These are phyloP conservation scores for Drosophila flavopinicola DNA, from an alignment of 2,888 invertebrate species.

Conservation along the genomic window DNA sequence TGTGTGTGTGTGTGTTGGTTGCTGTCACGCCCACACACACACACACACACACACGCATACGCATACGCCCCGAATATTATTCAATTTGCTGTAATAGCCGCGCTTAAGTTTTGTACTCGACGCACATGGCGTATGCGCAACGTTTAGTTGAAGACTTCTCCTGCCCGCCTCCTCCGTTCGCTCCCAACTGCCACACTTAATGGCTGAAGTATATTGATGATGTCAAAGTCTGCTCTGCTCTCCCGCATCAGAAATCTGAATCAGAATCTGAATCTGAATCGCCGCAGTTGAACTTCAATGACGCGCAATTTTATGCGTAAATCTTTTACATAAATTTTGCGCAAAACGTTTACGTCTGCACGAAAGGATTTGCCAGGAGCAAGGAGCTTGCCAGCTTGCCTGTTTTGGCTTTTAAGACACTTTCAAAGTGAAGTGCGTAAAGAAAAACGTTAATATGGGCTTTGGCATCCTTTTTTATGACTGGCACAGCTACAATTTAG, in stretches of 20 bases:
- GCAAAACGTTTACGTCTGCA: constrained; percentile 72
- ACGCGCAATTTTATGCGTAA: constrained; percentile 79
- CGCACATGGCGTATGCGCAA: constrained; percentile 71
- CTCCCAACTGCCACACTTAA: constrained; percentile 48
- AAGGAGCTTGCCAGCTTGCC: constrained; percentile 30
- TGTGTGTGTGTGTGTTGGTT: background rate
- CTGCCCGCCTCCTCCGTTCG: background rate
- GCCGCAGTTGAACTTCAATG: constrained; percentile 75
- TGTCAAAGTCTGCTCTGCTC: constrained; percentile 39
- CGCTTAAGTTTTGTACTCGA: constrained; percentile 60
- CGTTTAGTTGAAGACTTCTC: constrained; percentile 46
- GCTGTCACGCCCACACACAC: constrained; percentile 4
- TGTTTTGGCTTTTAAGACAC: constrained; percentile 57
- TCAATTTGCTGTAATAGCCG: constrained; percentile 77
- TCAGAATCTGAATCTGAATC: constrained; percentile 69
- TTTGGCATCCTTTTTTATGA: constrained; percentile 67
- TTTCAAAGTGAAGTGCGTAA: constrained; percentile 62
- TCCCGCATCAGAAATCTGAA: constrained; percentile 55
- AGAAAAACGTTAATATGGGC: constrained; percentile 62
- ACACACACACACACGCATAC: no score
- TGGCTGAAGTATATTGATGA: constrained; percentile 73
- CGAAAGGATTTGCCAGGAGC: constrained; percentile 65
- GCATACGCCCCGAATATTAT: constrained; percentile 59
- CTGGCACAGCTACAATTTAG: constrained; percentile 68
- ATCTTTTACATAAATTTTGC: constrained; percentile 78